These are phyloP conservation scores for Tonatia bakeri DNA, from an alignment of 2,113 vertebrate species.

Conservation along the genomic window DNA sequence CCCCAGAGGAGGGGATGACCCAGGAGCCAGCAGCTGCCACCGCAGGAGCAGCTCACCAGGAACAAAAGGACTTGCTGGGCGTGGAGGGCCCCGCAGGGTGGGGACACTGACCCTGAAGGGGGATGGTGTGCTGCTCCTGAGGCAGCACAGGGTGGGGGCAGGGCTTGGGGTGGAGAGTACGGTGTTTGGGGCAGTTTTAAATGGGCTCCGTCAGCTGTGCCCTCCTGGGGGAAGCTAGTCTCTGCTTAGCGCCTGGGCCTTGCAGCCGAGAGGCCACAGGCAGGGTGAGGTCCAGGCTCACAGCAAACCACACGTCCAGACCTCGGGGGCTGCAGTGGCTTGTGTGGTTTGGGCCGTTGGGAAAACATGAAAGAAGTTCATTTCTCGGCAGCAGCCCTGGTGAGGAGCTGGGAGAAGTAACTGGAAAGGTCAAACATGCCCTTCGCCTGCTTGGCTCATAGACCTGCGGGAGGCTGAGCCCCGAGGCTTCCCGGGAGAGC, in stretches of 20 bases:
- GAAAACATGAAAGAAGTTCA: slow-evolving; percentile 65
- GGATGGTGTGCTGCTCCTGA: background rate
- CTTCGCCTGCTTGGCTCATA: slow-evolving; percentile 74
- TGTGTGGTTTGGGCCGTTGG: slow-evolving; percentile 48
- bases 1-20: accelerated
- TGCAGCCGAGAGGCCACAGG: background rate
- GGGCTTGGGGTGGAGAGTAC: background rate
- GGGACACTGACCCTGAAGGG: accelerated
- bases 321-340: background rate
- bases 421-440: slow-evolving; percentile 77
- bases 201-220: background rate
- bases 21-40: too few relatives aligned
- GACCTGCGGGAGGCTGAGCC: slow-evolving; percentile 68
- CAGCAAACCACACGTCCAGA: background rate
- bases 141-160: too few relatives aligned
- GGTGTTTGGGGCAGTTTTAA: background rate
- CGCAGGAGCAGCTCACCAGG: background rate
- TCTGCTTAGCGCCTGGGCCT: background rate
- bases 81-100: background rate
- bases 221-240: background rate
- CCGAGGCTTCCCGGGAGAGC: slow-evolving; percentile 52
- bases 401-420: slow-evolving; percentile 71
- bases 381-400: slow-evolving; percentile 64
- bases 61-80: accelerated
- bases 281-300: background rate